Conservation (phyloP, 2,888 invertebrate genomes). For the Ceramica pisi region DNA sequence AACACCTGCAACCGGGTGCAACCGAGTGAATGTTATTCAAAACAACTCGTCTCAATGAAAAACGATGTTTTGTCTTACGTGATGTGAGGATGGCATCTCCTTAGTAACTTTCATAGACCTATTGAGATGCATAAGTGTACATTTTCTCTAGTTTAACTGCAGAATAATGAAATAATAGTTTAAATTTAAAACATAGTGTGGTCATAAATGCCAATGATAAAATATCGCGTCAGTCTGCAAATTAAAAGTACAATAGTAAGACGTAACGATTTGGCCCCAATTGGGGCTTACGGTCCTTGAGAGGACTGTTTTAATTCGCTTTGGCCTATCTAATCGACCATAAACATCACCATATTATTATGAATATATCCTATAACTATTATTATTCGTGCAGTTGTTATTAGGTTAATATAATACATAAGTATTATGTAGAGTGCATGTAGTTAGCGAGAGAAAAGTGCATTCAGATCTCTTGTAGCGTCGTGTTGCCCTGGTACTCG, state of each 20-base stretch:
- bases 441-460: constrained; percentile 68
- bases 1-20: constrained; percentile 65
- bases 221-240: too few relatives aligned
- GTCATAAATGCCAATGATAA: neutral
- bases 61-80: constrained; percentile 40
- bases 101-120: constrained; percentile 9
- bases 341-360: neutral
- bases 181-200: neutral
- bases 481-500: constrained; percentile 82
- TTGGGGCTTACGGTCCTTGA: too few relatives aligned
- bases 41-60: constrained; percentile 72
- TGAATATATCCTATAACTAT: constrained; percentile 21
- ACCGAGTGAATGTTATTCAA: constrained; percentile 74
- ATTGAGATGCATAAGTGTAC: neutral
- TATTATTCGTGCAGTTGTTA: constrained; percentile 29
- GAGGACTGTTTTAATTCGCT: too few relatives aligned
- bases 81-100: constrained; percentile 8
- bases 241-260: too few relatives aligned
- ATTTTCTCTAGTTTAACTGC: neutral
- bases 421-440: constrained; percentile 19
- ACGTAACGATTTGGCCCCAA: too few relatives aligned
- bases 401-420: constrained; percentile 33
- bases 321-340: neutral
- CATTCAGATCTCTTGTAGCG: constrained; percentile 71
- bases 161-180: neutral